Evolutionary conservation across 2,888 invertebrate species (phyloP), one percentile per base, ranked within the genome.

Genomic region (Rhagium mordax): DNA sequence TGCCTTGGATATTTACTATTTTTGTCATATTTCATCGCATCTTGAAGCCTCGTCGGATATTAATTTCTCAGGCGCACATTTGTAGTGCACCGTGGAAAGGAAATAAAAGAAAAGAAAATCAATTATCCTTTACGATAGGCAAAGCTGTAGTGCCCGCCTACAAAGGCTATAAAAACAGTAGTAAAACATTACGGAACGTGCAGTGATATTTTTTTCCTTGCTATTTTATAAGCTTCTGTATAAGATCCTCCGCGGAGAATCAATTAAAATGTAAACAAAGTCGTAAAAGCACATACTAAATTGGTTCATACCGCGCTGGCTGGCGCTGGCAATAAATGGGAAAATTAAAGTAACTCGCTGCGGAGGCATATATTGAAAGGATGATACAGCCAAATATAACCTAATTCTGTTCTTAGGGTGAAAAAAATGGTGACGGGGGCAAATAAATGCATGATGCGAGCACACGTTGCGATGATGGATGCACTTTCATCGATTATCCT

Each of bases 221-320:
- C n/a, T n/a, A n/a, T 64, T 27, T 65, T 33, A 53, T 15, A 15
- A 20, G 53, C 16, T 51, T 27, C 13, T 64, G 51, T 64, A 27
- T 49, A 15, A 24, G 8, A 15, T 47, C 8, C 6, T 16, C 27
- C 27, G 27, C n/a, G 29, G 65, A 29, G 33, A 41, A 53, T 65
- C 53, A 53, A 65, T 65, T 65, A 53, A 65, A 65, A 65, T 33
- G 18, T 53, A 53, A 65, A 55, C 53, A 41, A 65, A 65, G 65
- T 41, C 29, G 49, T 65, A 65, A 65, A 65, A 10, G 24, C 53
- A 5, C 48, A 18, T 55, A 41, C 13, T 55, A 53, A 53, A 53
- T 65, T 53, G 53, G 53, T 18, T 15, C 15, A n/a, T 33, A 53
- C 13, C n/a, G 53, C 29, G n/a, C n/a, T n/a, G n/a, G n/a, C n/a